Conservation (phyloP, 1,140 invertebrate genomes). For the Drosophila kurseongensis region DNA sequence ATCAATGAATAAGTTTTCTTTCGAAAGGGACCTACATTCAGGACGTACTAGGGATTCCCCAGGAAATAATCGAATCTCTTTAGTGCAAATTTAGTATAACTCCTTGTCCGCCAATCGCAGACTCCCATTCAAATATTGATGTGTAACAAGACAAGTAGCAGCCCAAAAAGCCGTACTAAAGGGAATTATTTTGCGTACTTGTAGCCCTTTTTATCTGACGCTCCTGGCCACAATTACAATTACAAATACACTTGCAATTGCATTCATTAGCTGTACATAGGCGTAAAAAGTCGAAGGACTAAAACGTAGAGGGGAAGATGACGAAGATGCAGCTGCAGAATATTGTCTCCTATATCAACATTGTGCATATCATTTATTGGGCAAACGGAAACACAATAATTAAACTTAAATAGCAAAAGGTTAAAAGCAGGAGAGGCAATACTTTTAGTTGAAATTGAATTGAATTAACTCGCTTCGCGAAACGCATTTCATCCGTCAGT, state of each 20-base stretch:
- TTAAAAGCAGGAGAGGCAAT: constrained; percentile 61
- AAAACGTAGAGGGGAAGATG: neutral
- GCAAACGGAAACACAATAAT: constrained; percentile 67
- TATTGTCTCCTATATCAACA: constrained; percentile 69
- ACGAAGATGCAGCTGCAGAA: neutral
- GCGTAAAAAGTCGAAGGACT: constrained; percentile 5
- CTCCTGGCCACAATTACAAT: neutral
- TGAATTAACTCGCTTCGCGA: constrained; percentile 25
- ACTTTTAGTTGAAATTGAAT: constrained; percentile 76
- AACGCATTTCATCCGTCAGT: constrained; percentile 22
- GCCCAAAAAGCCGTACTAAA: neutral
- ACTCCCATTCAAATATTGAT: neutral
- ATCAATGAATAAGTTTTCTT: neutral
- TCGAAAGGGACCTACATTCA: neutral
- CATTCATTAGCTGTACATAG: constrained; percentile 26
- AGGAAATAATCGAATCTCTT: neutral
- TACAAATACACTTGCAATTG: neutral
- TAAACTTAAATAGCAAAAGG: constrained; percentile 77
- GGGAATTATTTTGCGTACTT: neutral
- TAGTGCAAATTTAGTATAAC: constrained; percentile 9
- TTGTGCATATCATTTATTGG: constrained; percentile 77
- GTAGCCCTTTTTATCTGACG: neutral
- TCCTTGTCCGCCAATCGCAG: too few species aligned
- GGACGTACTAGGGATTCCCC: neutral
- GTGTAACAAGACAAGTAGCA: neutral